A percentile compares a stretch with the other conserved stretches of the same genome.
These are phyloP conservation scores for Rhingia campestris DNA, from an alignment of 2,888 invertebrate species.

Conservation along the genomic window DNA sequence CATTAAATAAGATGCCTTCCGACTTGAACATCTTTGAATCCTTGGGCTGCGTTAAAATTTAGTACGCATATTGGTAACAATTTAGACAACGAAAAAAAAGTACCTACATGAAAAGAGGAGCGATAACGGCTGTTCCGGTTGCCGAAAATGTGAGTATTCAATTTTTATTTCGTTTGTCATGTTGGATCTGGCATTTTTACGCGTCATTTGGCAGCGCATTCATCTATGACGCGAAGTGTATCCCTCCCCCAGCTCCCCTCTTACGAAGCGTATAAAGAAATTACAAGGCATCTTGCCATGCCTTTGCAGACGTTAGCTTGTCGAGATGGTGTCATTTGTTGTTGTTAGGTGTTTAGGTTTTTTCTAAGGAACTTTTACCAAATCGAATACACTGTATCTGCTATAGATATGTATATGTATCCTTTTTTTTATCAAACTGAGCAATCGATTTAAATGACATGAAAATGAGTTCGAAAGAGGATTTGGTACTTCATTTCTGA, in stretches of 20 bases:
- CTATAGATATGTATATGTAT: neutral
- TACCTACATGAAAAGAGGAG: neutral
- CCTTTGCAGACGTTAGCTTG: conserved; percentile 5
- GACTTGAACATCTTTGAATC: conserved; percentile 43
- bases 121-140: conserved; percentile 59
- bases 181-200: conserved; percentile 64
- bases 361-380: conserved; percentile 12
- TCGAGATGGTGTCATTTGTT: conserved; percentile 2
- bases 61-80: conserved; percentile 43
- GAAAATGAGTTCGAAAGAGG: conserved; percentile 43
- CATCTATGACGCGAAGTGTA: conserved; percentile 34
- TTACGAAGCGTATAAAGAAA: neutral
- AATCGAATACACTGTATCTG: conserved; percentile 12
- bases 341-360: conserved; percentile 28
- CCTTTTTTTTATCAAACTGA: conserved; percentile 32
- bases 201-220: conserved; percentile 58
- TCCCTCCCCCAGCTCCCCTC: neutral
- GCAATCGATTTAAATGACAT: conserved; percentile 55
- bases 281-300: conserved; percentile 3
- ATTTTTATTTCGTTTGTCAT: conserved; percentile 57
- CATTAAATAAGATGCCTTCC: conserved; percentile 59
- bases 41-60: conserved; percentile 44
- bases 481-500: conserved; percentile 48
- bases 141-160: conserved; percentile 59
- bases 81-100: neutral